Percentiles rank a stretch among this genome's conserved stretches.
Conservation (phyloP, 2,888 invertebrate genomes). For the Ennomos quercinarius region DNA sequence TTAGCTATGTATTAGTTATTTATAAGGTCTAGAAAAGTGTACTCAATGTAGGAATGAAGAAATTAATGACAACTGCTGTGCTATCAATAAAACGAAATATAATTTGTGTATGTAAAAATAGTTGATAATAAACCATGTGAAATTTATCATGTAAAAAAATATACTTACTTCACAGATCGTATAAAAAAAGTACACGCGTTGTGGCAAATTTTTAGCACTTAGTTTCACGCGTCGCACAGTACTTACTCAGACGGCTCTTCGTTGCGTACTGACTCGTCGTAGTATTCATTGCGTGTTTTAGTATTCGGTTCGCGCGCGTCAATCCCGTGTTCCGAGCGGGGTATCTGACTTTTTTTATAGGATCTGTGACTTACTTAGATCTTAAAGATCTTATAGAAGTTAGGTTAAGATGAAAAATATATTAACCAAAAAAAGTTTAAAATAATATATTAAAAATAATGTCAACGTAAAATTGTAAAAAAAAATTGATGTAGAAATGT, state of each 20-base stretch:
- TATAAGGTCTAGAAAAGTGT: slow-evolving; percentile 1
- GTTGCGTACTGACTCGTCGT: no score
- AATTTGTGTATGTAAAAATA: neutral
- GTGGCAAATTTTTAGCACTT: no score
- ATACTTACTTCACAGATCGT: no score
- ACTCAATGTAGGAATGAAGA: slow-evolving; percentile 8
- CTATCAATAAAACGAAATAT: slow-evolving; percentile 64
- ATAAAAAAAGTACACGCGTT: no score
- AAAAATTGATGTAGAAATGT: slow-evolving; percentile 23
- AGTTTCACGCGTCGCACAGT: no score
- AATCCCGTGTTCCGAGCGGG: no score
- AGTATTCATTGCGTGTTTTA: no score
- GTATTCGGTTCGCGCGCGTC: no score
- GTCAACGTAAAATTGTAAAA: slow-evolving; percentile 50
- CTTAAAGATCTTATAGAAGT: neutral
- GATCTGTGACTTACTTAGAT: neutral
- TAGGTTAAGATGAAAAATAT: neutral
- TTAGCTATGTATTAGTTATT: neutral
- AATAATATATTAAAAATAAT: slow-evolving; percentile 32
- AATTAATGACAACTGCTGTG: slow-evolving; percentile 68
- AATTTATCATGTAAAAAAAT: no score
- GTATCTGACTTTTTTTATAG: no score
- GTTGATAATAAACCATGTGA: no score
- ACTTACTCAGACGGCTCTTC: no score
- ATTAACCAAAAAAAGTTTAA: slow-evolving; percentile 19